Evolutionary conservation across 2,888 invertebrate genomes (phyloP).

Genomic region (Timandra comae): DNA sequence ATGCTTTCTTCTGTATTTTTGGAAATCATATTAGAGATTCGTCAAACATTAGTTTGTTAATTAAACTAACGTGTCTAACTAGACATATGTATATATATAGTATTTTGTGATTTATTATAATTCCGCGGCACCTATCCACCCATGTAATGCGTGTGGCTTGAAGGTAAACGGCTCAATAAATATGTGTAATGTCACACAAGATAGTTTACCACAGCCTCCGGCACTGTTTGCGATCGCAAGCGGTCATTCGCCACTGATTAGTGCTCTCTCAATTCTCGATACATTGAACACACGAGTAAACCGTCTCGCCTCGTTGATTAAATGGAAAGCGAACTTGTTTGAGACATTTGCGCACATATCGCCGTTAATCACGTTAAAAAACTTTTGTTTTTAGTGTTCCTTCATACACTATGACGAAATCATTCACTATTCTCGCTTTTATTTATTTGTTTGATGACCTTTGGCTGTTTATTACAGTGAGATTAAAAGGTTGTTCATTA

Average conservation of each 20-base stretch:
- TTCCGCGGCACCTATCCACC: constrained; percentile 1
- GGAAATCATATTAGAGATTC: no score
- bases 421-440: constrained; percentile 4
- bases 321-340: constrained; percentile 16
- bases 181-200: constrained; percentile 8
- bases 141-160: constrained; percentile 9
- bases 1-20: no score
- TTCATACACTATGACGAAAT: constrained; percentile 1
- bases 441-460: constrained; percentile 7
- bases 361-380: constrained; percentile 8
- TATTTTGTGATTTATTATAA: no score
- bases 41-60: no score
- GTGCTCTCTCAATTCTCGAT: constrained; percentile 13
- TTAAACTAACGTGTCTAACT: no score
- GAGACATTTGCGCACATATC: constrained; percentile 6
- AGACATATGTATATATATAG: no score
- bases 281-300: constrained; percentile 10
- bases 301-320: constrained; percentile 1
- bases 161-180: constrained; percentile 14
- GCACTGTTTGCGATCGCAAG: constrained; percentile 5
- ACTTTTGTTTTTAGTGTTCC: constrained; percentile 1
- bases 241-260: constrained; percentile 10
- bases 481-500: no score
- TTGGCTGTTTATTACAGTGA: constrained; percentile 5
- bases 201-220: neutral